A percentile compares a stretch with the other conserved stretches of the same genome.
Conservation (phyloP, 2,797 vertebrate species). For the Oceanodroma leucorhoa region DNA sequence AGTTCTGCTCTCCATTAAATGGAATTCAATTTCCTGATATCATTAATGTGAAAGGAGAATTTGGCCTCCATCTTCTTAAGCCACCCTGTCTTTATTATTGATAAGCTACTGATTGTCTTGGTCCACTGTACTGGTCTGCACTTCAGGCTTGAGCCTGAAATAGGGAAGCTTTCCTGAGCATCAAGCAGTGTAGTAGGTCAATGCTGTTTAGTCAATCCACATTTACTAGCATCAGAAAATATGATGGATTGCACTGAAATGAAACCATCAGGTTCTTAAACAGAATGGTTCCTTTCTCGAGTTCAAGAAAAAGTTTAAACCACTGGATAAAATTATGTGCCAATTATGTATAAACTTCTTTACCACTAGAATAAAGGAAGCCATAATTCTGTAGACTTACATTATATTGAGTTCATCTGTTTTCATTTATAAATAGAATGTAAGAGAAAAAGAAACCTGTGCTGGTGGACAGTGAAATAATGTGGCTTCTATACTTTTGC, state of each 20-base stretch:
- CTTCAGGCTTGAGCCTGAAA: neutral
- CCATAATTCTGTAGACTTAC: conserved; percentile 65
- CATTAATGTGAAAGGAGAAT: neutral
- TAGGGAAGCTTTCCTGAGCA: neutral
- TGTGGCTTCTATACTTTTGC: conserved; percentile 33
- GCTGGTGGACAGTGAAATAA: conserved; percentile 57
- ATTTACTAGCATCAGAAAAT: conserved; percentile 20
- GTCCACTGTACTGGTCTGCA: neutral
- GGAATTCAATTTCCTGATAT: neutral
- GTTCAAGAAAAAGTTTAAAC: conserved; percentile 59
- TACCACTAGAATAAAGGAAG: conserved; percentile 73
- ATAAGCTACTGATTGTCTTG: neutral
- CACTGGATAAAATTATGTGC: conserved; percentile 71
- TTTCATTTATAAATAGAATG: conserved; percentile 73
- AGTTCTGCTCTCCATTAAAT: conserved; percentile 6
- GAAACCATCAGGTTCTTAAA: conserved; percentile 62
- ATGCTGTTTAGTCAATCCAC: neutral
- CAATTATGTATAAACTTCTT: conserved; percentile 74
- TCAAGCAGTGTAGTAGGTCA: neutral
- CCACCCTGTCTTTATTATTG: neutral
- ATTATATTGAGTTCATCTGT: conserved; percentile 76
- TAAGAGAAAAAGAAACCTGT: conserved; percentile 43
- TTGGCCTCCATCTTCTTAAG: neutral
- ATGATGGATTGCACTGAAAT: conserved; percentile 56
- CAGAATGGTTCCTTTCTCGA: conserved; percentile 63